Percentiles rank a stretch among this genome's conserved stretches.
phyloP scores from a whole-genome alignment of 2,797 vertebrate genomes.

The Prionace glauca region DNA sequence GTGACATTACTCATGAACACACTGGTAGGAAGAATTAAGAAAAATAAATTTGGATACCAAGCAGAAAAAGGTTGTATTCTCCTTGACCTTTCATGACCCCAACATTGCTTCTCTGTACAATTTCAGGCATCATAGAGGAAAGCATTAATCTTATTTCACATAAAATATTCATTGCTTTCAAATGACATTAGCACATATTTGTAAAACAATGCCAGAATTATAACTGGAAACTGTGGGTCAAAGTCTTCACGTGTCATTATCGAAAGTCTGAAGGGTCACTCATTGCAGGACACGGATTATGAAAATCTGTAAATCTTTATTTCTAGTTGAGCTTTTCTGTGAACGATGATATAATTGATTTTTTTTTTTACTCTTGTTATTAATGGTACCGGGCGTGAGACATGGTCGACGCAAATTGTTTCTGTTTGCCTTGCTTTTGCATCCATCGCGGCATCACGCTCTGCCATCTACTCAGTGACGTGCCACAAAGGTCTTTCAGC shows the following conservation, averaged over 20 bases:
- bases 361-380: neutral
- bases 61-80: too few species aligned
- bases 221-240: neutral
- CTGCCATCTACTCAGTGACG: neutral
- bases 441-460: neutral
- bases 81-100: neutral
- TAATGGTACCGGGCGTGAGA: neutral
- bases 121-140: neutral
- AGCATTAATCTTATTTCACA: neutral
- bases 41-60: neutral
- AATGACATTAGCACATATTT: neutral
- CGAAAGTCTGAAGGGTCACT: neutral
- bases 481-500: neutral
- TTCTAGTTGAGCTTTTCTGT: neutral
- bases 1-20: neutral
- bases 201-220: neutral
- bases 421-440: neutral
- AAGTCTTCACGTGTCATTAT: neutral
- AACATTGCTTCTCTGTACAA: neutral
- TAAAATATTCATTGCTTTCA: neutral
- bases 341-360: neutral
- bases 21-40: neutral
- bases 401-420: neutral
- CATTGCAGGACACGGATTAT: neutral
- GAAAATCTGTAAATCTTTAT: neutral